These are phyloP conservation scores for Paradoxurus hermaphroditus DNA, from an alignment of 2,113 vertebrate species.

Conservation along the genomic window DNA sequence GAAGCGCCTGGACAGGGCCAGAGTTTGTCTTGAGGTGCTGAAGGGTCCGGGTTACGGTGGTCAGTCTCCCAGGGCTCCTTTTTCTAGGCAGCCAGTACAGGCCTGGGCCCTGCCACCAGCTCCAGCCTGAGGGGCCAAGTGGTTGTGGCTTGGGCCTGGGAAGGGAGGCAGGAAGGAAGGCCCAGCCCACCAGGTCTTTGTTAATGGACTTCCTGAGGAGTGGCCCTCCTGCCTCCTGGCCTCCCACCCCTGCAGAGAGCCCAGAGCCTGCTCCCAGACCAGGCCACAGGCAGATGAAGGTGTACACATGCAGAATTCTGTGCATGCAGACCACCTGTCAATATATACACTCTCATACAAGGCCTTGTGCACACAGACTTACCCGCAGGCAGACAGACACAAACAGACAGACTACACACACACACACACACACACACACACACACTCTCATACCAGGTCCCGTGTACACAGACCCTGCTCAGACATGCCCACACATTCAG, in stretches of 20 bases:
- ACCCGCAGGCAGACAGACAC: background rate
- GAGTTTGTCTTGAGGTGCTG: background rate
- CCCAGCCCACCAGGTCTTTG: constrained; percentile 74
- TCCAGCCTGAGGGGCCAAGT: constrained; percentile 21
- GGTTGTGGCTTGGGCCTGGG: constrained; percentile 52
- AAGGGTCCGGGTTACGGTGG: background rate
- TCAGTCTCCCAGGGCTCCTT: background rate
- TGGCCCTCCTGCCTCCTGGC: constrained; percentile 54
- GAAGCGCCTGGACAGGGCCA: background rate
- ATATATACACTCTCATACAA: background rate
- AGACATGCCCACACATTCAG: background rate
- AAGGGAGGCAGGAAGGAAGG: constrained; percentile 78
- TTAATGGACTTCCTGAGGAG: constrained; percentile 77
- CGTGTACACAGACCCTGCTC: background rate
- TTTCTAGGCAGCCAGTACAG: background rate
- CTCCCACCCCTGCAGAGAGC: constrained; percentile 29
- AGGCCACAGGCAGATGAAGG: background rate
- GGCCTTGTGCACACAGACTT: background rate
- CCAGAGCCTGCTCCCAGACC: background rate
- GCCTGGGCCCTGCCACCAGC: background rate
- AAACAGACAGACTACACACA: background rate
- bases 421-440: background rate
- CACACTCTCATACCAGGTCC: background rate
- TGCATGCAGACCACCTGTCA: background rate
- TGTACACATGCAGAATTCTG: background rate